Percentiles rank a stretch among this genome's conserved stretches.
Evolutionary conservation across 2,797 vertebrate genomes (phyloP).

Genomic region (Falco biarmicus): DNA sequence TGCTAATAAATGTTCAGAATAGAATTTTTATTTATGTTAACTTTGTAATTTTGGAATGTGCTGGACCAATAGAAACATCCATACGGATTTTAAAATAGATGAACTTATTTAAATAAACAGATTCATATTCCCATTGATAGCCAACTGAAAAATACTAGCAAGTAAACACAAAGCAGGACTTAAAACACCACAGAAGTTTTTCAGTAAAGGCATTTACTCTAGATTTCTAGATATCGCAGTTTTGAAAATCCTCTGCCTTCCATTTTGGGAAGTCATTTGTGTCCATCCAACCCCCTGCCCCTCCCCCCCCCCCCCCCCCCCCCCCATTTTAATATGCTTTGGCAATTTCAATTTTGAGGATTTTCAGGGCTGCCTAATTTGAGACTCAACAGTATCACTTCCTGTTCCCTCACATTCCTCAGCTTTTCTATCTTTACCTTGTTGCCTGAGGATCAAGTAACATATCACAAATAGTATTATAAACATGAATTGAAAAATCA

Average conservation of each 20-base stretch:
- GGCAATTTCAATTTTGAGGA: neutral
- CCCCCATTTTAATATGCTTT: neutral
- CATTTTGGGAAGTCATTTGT: neutral
- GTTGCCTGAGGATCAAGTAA: neutral
- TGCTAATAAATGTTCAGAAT: neutral
- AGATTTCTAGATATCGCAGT: neutral
- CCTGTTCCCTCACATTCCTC: neutral
- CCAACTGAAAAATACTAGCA: neutral
- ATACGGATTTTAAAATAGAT: neutral
- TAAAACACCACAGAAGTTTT: neutral
- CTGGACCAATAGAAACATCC: neutral
- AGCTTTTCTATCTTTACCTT: neutral
- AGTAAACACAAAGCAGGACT: neutral
- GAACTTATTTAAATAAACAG: neutral
- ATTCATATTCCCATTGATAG: neutral
- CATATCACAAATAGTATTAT: neutral
- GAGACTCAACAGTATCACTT: neutral
- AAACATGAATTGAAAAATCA: slow-evolving; percentile 23
- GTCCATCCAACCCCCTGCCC: no score
- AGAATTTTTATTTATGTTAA: neutral
- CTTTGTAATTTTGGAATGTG: neutral
- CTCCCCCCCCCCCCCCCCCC: no score
- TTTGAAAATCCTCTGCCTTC: neutral
- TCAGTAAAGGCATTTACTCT: neutral
- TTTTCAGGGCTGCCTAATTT: neutral